Percentiles rank a stretch among this genome's conserved stretches.
phyloP scores from a whole-genome alignment of 1,140 invertebrate species.

The Zaprionus davidi region DNA sequence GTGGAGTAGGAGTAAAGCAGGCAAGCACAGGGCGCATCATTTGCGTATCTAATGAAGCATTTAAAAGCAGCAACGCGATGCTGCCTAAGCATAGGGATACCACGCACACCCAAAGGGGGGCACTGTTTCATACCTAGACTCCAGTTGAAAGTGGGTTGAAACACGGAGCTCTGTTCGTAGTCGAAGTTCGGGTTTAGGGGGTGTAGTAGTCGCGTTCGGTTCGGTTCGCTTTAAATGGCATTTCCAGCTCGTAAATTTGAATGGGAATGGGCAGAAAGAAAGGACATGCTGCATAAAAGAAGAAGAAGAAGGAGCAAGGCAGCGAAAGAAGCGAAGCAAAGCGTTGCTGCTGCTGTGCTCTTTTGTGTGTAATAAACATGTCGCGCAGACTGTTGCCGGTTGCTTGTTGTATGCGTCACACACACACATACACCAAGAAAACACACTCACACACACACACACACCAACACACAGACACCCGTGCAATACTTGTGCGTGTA shows the following conservation, averaged over 20 bases:
- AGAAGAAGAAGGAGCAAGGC: not conserved
- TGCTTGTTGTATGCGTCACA: slow-evolving; percentile 25
- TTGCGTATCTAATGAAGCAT: slow-evolving; percentile 69
- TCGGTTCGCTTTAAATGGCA: slow-evolving; percentile 44
- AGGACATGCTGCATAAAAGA: slow-evolving; percentile 1
- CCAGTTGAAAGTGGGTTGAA: not conserved
- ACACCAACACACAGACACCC: not conserved
- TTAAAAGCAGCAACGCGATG: slow-evolving; percentile 49
- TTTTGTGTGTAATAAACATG: slow-evolving; percentile 53
- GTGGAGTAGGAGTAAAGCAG: not conserved
- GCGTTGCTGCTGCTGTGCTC: not conserved
- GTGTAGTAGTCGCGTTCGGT: not conserved
- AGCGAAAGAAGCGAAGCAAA: not conserved
- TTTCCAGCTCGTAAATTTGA: slow-evolving; percentile 67
- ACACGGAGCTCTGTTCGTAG: not conserved
- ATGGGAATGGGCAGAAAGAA: slow-evolving; percentile 41
- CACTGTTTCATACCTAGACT: slow-evolving; percentile 11
- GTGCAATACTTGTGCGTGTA: slow-evolving; percentile 27
- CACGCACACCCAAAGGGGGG: not conserved
- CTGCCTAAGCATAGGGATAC: not conserved
- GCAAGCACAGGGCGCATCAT: slow-evolving; percentile 39
- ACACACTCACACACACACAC: not conserved
- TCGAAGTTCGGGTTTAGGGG: not conserved
- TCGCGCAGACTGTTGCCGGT: slow-evolving; percentile 35
- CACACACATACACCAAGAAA: slow-evolving; percentile 1